Evolutionary conservation across 2,113 vertebrate species (phyloP).

Genomic region (Paraplagusia blochii): DNA sequence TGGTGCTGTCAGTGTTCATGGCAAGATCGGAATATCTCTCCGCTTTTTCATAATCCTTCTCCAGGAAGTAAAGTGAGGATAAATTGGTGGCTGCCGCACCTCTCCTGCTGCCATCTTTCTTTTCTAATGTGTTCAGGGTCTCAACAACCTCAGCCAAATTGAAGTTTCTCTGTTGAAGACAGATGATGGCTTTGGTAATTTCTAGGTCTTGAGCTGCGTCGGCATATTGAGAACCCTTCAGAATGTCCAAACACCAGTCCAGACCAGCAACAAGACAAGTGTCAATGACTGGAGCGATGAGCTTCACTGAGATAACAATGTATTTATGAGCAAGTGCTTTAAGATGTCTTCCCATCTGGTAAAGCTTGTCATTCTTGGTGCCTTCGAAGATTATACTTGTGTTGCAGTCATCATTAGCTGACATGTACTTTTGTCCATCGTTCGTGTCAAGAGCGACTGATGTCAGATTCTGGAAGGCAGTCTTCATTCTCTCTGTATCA

Average conservation of each 20-base stretch:
- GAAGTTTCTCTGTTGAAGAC: conserved; percentile 90
- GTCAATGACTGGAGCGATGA: conserved; percentile 93
- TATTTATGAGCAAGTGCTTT: conserved; percentile 91
- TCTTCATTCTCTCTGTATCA: conserved; percentile 93
- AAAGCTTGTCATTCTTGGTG: conserved; percentile 93
- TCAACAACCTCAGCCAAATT: conserved; percentile 86
- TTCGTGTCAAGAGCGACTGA: conserved; percentile 87
- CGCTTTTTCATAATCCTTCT: conserved; percentile 90
- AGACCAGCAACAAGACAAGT: conserved; percentile 89
- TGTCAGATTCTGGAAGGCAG: conserved; percentile 92
- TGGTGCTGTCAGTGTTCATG: conserved; percentile 92
- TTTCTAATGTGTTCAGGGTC: conserved; percentile 94
- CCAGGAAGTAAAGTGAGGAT: conserved; percentile 90
- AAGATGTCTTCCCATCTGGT: conserved; percentile 89
- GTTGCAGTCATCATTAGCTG: conserved; percentile 84
- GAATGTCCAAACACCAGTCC: conserved; percentile 96
- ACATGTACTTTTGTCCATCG: conserved; percentile 90
- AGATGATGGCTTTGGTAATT: conserved; percentile 97
- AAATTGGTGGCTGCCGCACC: conserved; percentile 96
- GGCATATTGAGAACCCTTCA: conserved; percentile 91
- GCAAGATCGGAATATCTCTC: conserved; percentile 91
- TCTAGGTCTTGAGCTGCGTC: conserved; percentile 95
- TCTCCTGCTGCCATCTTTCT: conserved; percentile 94
- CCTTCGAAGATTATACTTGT: conserved; percentile 88
- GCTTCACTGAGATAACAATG: conserved; percentile 95